These are phyloP conservation scores for Saguinus midas DNA, from an alignment of 2,113 vertebrate genomes.

Conservation along the genomic window DNA sequence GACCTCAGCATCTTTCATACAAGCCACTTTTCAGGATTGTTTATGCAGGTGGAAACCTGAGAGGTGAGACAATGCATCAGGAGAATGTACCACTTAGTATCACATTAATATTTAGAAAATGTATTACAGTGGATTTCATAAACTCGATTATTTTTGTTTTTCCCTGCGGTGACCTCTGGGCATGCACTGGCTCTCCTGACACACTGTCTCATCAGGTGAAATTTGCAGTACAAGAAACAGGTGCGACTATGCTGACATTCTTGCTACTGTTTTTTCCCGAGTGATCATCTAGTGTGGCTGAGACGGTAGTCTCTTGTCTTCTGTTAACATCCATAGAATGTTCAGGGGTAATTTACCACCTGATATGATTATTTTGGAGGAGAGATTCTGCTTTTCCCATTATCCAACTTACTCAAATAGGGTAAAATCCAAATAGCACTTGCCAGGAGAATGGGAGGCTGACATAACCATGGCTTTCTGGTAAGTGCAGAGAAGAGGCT, in stretches of 20 bases:
- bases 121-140: neutral
- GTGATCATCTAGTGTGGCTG: neutral
- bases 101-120: neutral
- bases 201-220: neutral
- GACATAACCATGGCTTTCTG: neutral
- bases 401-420: neutral
- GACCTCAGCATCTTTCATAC: neutral
- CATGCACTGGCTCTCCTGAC: rapidly evolving
- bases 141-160: neutral
- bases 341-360: neutral
- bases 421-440: neutral
- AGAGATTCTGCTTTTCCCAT: neutral
- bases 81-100: neutral
- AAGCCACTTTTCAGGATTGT: neutral
- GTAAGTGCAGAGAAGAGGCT: too few relatives aligned
- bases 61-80: neutral
- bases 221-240: neutral
- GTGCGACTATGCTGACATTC: neutral
- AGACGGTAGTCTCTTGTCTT: neutral
- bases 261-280: neutral
- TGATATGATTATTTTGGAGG: neutral
- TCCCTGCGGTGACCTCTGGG: too few relatives aligned
- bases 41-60: neutral
- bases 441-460: neutral
- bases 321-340: neutral